Conservation (phyloP, 2,797 vertebrate genomes). For the Sorex maritimensis region DNA sequence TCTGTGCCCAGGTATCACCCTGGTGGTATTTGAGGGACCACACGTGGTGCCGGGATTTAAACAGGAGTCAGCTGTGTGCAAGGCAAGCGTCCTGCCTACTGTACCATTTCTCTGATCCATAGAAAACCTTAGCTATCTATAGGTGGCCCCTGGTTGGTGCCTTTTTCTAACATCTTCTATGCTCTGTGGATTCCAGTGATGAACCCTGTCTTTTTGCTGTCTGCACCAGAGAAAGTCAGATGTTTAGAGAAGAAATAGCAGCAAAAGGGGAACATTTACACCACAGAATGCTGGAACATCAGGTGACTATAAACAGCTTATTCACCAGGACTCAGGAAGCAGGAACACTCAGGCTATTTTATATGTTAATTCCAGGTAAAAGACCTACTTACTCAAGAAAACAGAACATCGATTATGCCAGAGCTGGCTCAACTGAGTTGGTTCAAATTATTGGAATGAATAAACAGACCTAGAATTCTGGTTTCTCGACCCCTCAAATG, state of each 20-base stretch:
- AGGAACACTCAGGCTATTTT: slow-evolving; percentile 27
- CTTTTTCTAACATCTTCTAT: too few relatives aligned
- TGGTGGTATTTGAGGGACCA: too few relatives aligned
- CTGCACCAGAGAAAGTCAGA: not conserved
- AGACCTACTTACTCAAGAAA: slow-evolving; percentile 33
- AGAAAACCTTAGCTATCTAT: too few relatives aligned
- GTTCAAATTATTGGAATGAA: slow-evolving; percentile 17
- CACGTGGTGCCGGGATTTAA: too few relatives aligned
- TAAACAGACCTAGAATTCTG: slow-evolving; percentile 56
- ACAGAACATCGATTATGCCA: not conserved
- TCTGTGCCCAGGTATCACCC: too few relatives aligned
- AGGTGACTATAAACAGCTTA: not conserved
- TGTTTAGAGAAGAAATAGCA: not conserved
- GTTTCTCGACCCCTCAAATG: not conserved
- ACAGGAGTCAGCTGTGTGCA: too few relatives aligned
- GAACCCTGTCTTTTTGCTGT: not conserved
- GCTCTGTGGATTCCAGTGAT: not conserved
- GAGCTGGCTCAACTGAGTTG: not conserved
- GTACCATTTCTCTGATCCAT: not conserved
- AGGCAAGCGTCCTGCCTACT: too few relatives aligned
- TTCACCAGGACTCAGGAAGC: not conserved
- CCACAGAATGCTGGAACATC: not conserved
- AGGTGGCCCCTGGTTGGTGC: too few relatives aligned
- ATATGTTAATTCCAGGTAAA: slow-evolving; percentile 44
- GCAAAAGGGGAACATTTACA: not conserved